Evolutionary conservation across 2,888 invertebrate genomes (phyloP).

Genomic region (Halictus ligatus): DNA sequence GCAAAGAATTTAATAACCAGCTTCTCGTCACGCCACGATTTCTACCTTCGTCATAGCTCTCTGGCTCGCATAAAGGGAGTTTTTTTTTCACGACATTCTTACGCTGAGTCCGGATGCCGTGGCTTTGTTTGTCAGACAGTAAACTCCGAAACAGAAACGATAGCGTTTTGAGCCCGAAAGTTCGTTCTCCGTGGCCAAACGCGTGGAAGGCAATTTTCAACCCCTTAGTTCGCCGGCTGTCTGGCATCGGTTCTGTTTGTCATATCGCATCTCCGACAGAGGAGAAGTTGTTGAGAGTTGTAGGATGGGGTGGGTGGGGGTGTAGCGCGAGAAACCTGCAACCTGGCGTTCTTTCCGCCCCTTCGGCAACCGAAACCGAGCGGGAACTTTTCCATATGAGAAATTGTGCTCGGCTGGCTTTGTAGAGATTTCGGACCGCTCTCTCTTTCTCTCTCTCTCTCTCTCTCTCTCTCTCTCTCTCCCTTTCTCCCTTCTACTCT

Average conservation of each 20-base stretch:
- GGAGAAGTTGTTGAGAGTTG: constrained; percentile 36
- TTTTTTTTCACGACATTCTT: not conserved
- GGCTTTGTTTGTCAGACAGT: constrained; percentile 9
- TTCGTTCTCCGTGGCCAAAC: not conserved
- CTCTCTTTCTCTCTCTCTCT: not conserved
- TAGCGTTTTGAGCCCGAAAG: not conserved
- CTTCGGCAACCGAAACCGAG: constrained; percentile 36
- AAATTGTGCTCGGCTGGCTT: constrained; percentile 70
- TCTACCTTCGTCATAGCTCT: not conserved
- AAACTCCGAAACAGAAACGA: constrained; percentile 18
- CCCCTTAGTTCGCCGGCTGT: constrained; percentile 10
- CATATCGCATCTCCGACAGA: constrained; percentile 28
- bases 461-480: not conserved
- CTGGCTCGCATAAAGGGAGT: not conserved
- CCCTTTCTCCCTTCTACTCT: not conserved
- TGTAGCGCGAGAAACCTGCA: constrained; percentile 48
- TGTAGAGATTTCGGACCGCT: constrained; percentile 47
- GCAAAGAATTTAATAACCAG: not conserved
- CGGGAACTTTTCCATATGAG: constrained; percentile 73
- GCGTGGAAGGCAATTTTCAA: constrained; percentile 20
- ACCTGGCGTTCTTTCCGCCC: constrained; percentile 35
- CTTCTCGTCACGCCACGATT: not conserved
- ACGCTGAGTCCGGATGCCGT: not conserved
- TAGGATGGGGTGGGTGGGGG: not conserved
- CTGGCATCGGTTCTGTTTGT: constrained; percentile 46